Percentiles rank a stretch among this genome's conserved stretches.
phyloP scores from a whole-genome alignment of 2,113 vertebrate species.

The Datnioides undecimradiatus region DNA sequence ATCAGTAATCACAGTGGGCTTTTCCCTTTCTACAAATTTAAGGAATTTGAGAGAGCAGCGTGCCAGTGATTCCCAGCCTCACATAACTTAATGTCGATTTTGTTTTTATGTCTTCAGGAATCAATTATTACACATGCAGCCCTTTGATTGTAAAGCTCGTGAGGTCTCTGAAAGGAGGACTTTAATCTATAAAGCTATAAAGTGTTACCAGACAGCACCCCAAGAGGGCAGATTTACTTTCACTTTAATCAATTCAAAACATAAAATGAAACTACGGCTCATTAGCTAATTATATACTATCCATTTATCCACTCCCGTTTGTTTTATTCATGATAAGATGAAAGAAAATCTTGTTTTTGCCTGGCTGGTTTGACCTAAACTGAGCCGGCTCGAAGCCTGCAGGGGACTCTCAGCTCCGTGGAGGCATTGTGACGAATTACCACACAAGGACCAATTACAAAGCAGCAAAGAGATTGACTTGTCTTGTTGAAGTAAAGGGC shows the following conservation, averaged over 20 bases:
- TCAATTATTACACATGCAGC: conserved; percentile 49
- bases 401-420: conserved; percentile 4
- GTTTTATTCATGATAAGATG: conserved; percentile 24
- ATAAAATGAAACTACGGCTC: conserved; percentile 53
- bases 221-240: conserved; percentile 42
- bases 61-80: background rate
- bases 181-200: conserved; percentile 53
- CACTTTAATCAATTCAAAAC: conserved; percentile 60
- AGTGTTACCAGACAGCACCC: conserved; percentile 28
- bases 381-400: background rate
- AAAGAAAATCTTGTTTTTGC: conserved; percentile 11
- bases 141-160: conserved; percentile 37
- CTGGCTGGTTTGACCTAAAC: conserved; percentile 13
- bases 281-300: conserved; percentile 53
- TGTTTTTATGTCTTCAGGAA: conserved; percentile 32
- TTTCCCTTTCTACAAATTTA: background rate
- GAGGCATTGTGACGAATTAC: conserved; percentile 5
- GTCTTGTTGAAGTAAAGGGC: conserved; percentile 26
- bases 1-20: background rate
- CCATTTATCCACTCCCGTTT: conserved; percentile 15
- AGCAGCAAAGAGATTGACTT: conserved; percentile 29
- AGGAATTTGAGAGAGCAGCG: conserved; percentile 4
- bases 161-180: conserved; percentile 31
- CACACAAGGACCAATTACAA: conserved; percentile 43
- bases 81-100: conserved; percentile 29